phyloP scores from a whole-genome alignment of 1,140 invertebrate species.

The Papilio helenus region DNA sequence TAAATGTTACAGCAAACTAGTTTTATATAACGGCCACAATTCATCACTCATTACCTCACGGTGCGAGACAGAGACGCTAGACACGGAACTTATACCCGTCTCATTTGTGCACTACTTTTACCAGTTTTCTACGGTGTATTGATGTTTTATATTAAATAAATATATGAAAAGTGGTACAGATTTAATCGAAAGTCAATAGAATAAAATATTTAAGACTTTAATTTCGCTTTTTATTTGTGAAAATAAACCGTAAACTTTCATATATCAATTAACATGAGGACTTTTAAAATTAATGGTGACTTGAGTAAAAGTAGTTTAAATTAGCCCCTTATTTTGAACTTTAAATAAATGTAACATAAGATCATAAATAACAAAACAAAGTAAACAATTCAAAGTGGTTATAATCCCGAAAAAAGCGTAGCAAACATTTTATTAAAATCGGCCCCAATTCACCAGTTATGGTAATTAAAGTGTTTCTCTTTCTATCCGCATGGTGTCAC shows the following conservation, averaged over 20 bases:
- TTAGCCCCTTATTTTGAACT: background rate
- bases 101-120: conserved; percentile 20
- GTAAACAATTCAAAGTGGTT: background rate
- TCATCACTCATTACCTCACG: conserved; percentile 3
- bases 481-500: conserved; percentile 16
- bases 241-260: too few relatives aligned
- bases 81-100: conserved; percentile 2
- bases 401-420: conserved; percentile 7
- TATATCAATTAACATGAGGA: too few relatives aligned
- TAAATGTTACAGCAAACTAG: conserved; percentile 22
- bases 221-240: too few relatives aligned
- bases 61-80: background rate
- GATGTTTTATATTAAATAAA: background rate
- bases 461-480: conserved; percentile 29
- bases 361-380: background rate
- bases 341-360: background rate
- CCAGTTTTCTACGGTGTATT: conserved; percentile 2
- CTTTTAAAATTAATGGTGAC: background rate
- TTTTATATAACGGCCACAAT: conserved; percentile 33
- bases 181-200: background rate
- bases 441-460: conserved; percentile 27
- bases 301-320: background rate
- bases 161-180: background rate
- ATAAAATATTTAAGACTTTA: too few relatives aligned
- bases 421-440: conserved; percentile 29